A percentile compares a stretch with the other conserved stretches of the same genome.
phyloP scores from a whole-genome alignment of 2,797 vertebrate genomes.

The Neoniphon sammara region DNA sequence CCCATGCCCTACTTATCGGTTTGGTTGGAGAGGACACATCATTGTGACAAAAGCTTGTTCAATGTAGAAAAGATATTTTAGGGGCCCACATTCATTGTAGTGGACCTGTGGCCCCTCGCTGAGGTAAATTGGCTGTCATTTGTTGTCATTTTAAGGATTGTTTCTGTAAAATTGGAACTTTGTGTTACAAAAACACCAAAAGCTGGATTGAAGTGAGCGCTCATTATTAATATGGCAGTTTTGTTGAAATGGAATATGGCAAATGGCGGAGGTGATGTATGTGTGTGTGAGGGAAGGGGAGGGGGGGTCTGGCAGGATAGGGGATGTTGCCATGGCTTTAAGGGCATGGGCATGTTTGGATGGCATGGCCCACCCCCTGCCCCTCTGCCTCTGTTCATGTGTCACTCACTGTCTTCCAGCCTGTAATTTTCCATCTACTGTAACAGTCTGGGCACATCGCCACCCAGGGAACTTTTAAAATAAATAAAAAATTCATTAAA shows the following conservation, averaged over 20 bases:
- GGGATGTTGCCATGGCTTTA: constrained; percentile 73
- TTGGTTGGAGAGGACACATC: constrained; percentile 65
- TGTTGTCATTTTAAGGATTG: constrained; percentile 69
- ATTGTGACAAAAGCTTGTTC: constrained; percentile 65
- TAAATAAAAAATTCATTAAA: constrained; percentile 86
- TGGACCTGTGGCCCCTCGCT: constrained; percentile 57
- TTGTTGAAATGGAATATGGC: constrained; percentile 73
- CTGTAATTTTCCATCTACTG: constrained; percentile 84
- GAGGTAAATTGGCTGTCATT: constrained; percentile 67
- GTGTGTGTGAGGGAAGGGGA: background rate
- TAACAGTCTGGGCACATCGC: constrained; percentile 78
- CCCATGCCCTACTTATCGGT: constrained; percentile 77
- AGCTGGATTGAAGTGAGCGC: constrained; percentile 55
- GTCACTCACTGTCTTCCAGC: constrained; percentile 80
- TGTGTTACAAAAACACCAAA: constrained; percentile 11
- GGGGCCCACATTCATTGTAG: constrained; percentile 56
- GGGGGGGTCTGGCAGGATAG: constrained; percentile 42
- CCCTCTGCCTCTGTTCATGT: constrained; percentile 76
- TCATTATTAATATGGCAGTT: constrained; percentile 72
- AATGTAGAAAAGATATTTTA: constrained; percentile 56
- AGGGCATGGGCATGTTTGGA: constrained; percentile 78
- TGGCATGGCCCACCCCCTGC: constrained; percentile 74
- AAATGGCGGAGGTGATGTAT: constrained; percentile 44
- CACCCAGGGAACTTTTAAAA: constrained; percentile 83
- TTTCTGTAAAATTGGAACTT: constrained; percentile 70